Conservation (phyloP, 2,113 vertebrate genomes). For the Craseonycteris thonglongyai region DNA sequence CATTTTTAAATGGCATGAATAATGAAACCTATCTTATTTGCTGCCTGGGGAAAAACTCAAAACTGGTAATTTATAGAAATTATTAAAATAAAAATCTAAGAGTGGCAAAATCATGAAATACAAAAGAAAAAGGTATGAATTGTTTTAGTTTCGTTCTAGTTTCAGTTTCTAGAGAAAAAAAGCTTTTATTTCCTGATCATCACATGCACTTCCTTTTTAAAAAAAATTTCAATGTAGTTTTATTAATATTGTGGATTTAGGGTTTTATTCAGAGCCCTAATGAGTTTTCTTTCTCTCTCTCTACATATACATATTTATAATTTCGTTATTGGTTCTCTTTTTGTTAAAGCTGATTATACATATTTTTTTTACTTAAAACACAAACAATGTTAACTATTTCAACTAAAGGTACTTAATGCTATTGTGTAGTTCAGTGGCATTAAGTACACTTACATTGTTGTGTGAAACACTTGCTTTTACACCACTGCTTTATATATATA, state of each 20-base stretch:
- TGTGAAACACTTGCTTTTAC: background rate
- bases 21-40: background rate
- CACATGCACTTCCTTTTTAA: background rate
- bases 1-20: background rate
- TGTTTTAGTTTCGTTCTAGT: background rate
- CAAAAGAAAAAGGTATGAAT: background rate
- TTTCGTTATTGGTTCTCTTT: background rate
- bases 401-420: too few species aligned
- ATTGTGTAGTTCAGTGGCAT: background rate
- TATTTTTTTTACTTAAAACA: background rate
- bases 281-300: background rate
- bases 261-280: background rate
- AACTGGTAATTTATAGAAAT: background rate
- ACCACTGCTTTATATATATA: background rate
- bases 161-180: background rate
- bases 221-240: background rate
- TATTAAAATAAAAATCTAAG: constrained; percentile 4
- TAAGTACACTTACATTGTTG: background rate
- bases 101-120: background rate
- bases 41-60: background rate
- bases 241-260: background rate
- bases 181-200: background rate
- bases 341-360: background rate
- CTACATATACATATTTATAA: too few species aligned
- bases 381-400: too few species aligned